A percentile compares a stretch with the other conserved stretches of the same genome.
These are phyloP conservation scores for Brenthis ino DNA, from an alignment of 2,888 invertebrate genomes.

Conservation along the genomic window DNA sequence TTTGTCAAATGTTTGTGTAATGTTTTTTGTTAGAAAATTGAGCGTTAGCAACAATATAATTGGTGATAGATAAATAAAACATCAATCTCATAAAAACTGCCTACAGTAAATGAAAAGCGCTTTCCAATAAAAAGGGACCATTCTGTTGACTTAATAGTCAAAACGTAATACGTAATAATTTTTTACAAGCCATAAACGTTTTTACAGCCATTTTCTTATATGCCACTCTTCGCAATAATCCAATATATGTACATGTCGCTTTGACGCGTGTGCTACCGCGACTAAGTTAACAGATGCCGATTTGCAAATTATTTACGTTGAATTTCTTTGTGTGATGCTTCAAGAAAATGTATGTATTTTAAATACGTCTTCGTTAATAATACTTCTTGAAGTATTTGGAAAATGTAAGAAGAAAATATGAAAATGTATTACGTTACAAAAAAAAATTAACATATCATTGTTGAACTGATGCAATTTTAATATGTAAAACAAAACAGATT, in stretches of 20 bases:
- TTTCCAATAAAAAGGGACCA: slow-evolving; percentile 11
- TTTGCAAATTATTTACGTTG: slow-evolving; percentile 7
- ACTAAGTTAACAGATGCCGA: slow-evolving; percentile 5
- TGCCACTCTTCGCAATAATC: slow-evolving; percentile 16
- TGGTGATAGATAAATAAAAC: too few relatives aligned
- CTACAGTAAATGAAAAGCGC: slow-evolving; percentile 10
- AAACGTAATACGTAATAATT: slow-evolving; percentile 12
- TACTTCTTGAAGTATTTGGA: neutral
- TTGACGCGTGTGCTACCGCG: neutral
- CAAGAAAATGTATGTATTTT: neutral
- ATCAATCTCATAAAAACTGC: neutral
- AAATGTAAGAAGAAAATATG: too few relatives aligned
- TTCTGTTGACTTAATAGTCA: slow-evolving; percentile 12
- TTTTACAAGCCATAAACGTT: slow-evolving; percentile 14
- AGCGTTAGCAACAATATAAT: too few relatives aligned
- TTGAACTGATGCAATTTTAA: too few relatives aligned
- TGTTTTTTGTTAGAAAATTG: too few relatives aligned
- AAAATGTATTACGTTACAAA: too few relatives aligned
- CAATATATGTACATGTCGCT: slow-evolving; percentile 12
- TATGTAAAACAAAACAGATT: too few relatives aligned
- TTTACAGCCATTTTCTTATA: slow-evolving; percentile 13
- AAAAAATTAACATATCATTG: too few relatives aligned
- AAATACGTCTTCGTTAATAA: neutral
- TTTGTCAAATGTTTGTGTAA: too few relatives aligned
- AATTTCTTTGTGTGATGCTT: slow-evolving; percentile 2